Evolutionary conservation across 1,140 invertebrate species (phyloP), one percentile per base, ranked within the genome.

Genomic region (Caenorhabditis remanei): DNA sequence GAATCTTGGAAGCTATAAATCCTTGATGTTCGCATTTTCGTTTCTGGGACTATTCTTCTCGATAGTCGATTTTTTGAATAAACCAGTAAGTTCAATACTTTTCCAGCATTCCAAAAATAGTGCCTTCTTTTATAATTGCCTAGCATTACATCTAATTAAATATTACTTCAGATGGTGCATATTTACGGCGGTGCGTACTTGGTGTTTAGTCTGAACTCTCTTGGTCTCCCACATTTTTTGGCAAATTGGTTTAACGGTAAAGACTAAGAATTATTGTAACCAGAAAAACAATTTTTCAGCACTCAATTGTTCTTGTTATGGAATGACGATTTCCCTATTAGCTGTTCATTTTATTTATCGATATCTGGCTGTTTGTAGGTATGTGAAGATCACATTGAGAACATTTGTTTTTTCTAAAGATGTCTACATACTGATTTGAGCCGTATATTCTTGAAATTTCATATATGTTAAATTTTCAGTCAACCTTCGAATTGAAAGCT

Each of bases 301-400:
- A 9, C 71, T 79, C 2, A 79, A 79, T 24, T 79, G 71, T 32
- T 79, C 71, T 6, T 79, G 71, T 50, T 79, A 79, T 50, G 71
- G 71, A 79, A 50, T 79, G 71, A 79, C 71, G 8, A 79, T 79
- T 24, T 79, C 71, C 2, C 53, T 79, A 24, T 79, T 79, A n/a
- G 71, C 71, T n/a, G 71, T 79, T 4, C 71, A 79, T n/a, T 79
- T 79, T 32, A 79, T 79, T 24, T 79, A 79, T 24, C 43, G 71
- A 8, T 79, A 79, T 11, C 24, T 79, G 40, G 71, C 71, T 5
- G 71, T 79, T 50, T 79, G 71, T 50, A 79, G 71, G 71, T 50
- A 71, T 16, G 56, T 58, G 56, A 7, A 32, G 32, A 32, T 32
- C 32, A 32, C 32, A 32, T 1, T 32, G 32, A 2, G 32, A 32